phyloP scores from a whole-genome alignment of 2,888 invertebrate species.

The Vannuccia rotundouncinata region DNA sequence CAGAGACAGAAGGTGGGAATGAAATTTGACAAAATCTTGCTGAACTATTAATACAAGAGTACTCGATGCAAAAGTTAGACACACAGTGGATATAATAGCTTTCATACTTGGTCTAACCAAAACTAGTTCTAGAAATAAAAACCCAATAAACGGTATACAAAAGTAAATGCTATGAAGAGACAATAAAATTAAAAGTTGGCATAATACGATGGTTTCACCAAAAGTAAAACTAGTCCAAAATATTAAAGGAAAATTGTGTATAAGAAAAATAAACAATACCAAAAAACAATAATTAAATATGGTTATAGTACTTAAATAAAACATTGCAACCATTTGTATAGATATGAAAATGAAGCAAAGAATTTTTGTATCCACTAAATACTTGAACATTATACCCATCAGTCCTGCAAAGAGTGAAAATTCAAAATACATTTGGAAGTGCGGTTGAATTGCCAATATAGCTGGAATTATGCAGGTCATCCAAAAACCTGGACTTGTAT shows the following conservation, averaged over 20 bases:
- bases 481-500: not conserved
- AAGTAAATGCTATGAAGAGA: not conserved
- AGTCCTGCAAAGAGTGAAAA: not conserved
- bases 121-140: not conserved
- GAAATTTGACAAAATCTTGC: not conserved
- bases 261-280: not conserved
- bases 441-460: not conserved
- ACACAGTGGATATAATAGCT: not conserved
- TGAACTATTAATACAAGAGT: not conserved
- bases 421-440: not conserved
- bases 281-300: not conserved
- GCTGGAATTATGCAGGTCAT: not conserved
- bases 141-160: not conserved
- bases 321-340: not conserved
- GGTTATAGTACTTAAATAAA: not conserved
- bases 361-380: not conserved
- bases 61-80: not conserved
- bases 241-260: not conserved
- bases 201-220: not conserved
- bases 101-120: not conserved
- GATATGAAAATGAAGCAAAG: not conserved
- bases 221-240: not conserved
- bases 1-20: not conserved
- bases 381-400: not conserved
- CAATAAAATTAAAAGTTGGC: not conserved